Conservation (phyloP, 92 coral and sea anemone genomes). For the Blastomussa wellsi region DNA sequence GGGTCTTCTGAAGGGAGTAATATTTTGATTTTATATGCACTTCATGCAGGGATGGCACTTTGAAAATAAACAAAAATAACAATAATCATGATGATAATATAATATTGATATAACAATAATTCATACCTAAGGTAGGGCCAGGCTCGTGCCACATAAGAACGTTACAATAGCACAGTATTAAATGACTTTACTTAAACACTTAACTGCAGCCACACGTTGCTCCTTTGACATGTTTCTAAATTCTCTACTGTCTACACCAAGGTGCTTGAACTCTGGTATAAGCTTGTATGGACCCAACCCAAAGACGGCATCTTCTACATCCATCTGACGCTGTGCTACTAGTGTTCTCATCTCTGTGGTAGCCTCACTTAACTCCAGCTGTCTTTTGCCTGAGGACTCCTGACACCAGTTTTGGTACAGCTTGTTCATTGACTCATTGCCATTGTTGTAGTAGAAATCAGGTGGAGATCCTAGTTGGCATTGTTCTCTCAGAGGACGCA, state of each 20-base stretch:
- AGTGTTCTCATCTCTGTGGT: slow-evolving; percentile 6
- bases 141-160: no score
- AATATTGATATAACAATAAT: no score
- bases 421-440: slow-evolving; percentile 23
- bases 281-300: background rate
- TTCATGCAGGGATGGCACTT: no score
- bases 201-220: slow-evolving; percentile 8
- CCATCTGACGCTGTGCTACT: slow-evolving; percentile 1
- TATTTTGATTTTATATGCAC: no score
- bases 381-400: slow-evolving; percentile 12
- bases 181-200: slow-evolving; percentile 9
- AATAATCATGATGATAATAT: no score
- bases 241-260: background rate
- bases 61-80: no score
- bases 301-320: background rate
- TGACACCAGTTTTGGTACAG: slow-evolving; percentile 16
- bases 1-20: no score
- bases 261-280: slow-evolving; percentile 17
- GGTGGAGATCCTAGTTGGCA: slow-evolving; percentile 2
- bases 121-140: no score
- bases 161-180: no score
- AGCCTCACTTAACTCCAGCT: background rate
- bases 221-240: slow-evolving; percentile 19
- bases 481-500: slow-evolving; percentile 17
- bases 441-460: slow-evolving; percentile 11